Base-by-base conservation (phyloP, 2,797 vertebrate genomes). In the Hippopotamyrus pictus region DNA sequence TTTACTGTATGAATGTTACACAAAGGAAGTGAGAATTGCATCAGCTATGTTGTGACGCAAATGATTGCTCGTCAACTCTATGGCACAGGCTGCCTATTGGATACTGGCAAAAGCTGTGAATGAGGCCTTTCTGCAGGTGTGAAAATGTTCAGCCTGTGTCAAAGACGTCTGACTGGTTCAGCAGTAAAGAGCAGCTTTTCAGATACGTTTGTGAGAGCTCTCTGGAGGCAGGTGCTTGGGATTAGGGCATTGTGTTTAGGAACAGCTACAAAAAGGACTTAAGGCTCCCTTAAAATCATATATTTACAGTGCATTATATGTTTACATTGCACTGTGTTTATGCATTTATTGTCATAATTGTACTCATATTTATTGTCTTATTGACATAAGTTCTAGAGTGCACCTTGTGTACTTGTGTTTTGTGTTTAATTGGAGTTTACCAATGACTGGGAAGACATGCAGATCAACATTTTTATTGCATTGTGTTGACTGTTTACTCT, bases 1-100 rank as follows among this genome's bases (percentile, higher is more conserved):
- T 65, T 41, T 65, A 86, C 79, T n/a, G 76, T 41, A 89, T 69
- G 54, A 86, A 51, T 11, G 25, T 33, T 57, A 44, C 11, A 29
- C 41, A 69, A 44, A 86, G 88, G 88, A 89, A 89, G 88, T 19
- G 44, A 51, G 19, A 44, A 89, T 69, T 89, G 57, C 82, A 25
- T 59, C 88, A 89, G 54, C 11, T 19, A 85, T 48, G 17, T 65
- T 48, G 59, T 19, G 82, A 69, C 46, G 44, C 62, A 29, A 86
- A 48, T 51, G 44, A 86, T 87, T 59, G 41, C 12, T 41, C 19
- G 9, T 87, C 29, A 41, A 14, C 29, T 62, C 25, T 44, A 29
- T 41, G 57, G 54, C 3, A 11, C 33, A 62, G 54, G 29, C 29
- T 4, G 1, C 11, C 11, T 22, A 17, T 57, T 59, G 12, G 65